Evolutionary conservation across 1,140 invertebrate genomes (phyloP).

Genomic region (Pseudomyrmex flavicornis): DNA sequence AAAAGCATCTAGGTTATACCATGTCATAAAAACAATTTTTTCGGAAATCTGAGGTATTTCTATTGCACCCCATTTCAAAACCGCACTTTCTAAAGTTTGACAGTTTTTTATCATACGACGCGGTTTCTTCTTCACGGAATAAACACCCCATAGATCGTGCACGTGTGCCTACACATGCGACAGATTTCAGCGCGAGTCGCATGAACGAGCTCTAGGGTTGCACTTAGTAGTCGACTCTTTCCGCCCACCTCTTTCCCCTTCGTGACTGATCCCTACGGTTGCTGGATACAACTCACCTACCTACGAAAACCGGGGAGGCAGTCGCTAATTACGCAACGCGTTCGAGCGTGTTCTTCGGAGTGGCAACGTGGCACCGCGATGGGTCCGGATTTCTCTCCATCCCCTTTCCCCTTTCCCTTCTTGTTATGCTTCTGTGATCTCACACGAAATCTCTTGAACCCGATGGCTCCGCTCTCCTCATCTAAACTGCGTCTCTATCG

Average conservation of each 20-base stretch:
- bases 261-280: slow-evolving; percentile 42
- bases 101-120: not conserved
- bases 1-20: too few species aligned
- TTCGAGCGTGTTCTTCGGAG: slow-evolving; percentile 74
- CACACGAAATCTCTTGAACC: slow-evolving; percentile 20
- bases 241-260: slow-evolving; percentile 42
- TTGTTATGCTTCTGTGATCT: not conserved
- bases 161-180: slow-evolving; percentile 63
- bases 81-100: too few species aligned
- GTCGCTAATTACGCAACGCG: slow-evolving; percentile 78
- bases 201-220: slow-evolving; percentile 60
- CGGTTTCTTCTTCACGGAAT: not conserved
- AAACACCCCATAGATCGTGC: slow-evolving; percentile 66
- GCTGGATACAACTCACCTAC: slow-evolving; percentile 59
- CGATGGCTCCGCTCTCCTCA: slow-evolving; percentile 11
- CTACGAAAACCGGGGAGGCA: slow-evolving; percentile 74
- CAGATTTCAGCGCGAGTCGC: slow-evolving; percentile 62
- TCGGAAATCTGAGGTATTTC: too few species aligned
- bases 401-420: slow-evolving; percentile 9
- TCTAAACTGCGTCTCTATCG: slow-evolving; percentile 56
- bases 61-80: too few species aligned
- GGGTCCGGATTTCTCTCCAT: slow-evolving; percentile 65
- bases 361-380: slow-evolving; percentile 69
- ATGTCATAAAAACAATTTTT: too few species aligned
- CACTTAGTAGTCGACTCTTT: slow-evolving; percentile 54